A percentile compares a stretch with the other conserved stretches of the same genome.
phyloP scores from a whole-genome alignment of 2,113 vertebrate species.

The Engystomops pustulosus region DNA sequence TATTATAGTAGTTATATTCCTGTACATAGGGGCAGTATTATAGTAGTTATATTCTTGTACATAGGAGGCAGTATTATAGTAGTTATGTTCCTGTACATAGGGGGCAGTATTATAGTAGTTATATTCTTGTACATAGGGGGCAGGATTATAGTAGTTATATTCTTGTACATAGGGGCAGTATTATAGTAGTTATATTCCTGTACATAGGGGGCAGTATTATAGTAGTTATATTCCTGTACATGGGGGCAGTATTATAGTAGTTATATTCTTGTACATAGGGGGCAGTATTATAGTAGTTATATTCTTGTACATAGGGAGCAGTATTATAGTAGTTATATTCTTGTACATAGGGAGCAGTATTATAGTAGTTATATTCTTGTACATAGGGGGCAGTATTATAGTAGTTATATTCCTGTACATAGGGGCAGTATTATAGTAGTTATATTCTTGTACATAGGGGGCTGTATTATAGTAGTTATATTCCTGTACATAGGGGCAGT shows the following conservation, averaged over 20 bases:
- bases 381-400: too few species aligned
- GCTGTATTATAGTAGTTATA: too few species aligned
- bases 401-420: too few species aligned
- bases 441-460: too few species aligned
- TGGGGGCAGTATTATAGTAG: background rate
- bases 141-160: background rate
- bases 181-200: conserved; percentile 5
- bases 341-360: background rate
- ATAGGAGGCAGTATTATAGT: background rate
- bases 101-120: too few species aligned
- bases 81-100: conserved; percentile 1
- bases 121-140: background rate
- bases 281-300: conserved; percentile 9
- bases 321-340: background rate
- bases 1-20: conserved; percentile 2
- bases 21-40: background rate
- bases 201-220: conserved; percentile 7
- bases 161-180: background rate
- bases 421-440: too few species aligned
- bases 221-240: conserved; percentile 1
- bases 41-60: background rate
- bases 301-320: background rate
- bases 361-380: too few species aligned
- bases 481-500: too few species aligned
- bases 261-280: conserved; percentile 3